These are phyloP conservation scores for Miniopterus natalensis DNA, from an alignment of 2,113 vertebrate genomes.

Conservation along the genomic window DNA sequence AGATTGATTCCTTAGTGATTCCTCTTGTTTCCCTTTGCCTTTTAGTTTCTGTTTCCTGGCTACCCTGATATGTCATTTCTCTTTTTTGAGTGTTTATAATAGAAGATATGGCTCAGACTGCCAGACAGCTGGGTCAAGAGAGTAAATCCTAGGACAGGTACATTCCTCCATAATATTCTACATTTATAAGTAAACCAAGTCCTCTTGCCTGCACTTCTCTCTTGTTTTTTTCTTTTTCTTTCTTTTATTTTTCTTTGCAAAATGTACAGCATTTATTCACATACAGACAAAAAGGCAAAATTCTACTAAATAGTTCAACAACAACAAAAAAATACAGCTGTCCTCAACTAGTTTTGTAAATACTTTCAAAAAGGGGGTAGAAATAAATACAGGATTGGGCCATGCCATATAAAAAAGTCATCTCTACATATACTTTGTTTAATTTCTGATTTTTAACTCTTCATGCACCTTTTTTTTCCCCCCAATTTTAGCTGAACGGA, in stretches of 20 bases:
- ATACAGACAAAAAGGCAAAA: slow-evolving; percentile 93
- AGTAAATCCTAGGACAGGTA: neutral
- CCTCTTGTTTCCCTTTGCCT: neutral
- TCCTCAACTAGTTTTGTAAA: slow-evolving; percentile 94
- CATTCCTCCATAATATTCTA: neutral
- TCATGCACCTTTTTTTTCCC: slow-evolving; percentile 90
- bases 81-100: neutral
- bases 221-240: no score
- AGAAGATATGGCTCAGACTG: neutral
- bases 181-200: neutral
- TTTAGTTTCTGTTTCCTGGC: neutral
- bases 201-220: no score
- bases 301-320: slow-evolving; percentile 92
- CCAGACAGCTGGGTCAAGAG: neutral
- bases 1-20: neutral
- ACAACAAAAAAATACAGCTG: slow-evolving; percentile 90
- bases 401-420: slow-evolving; percentile 93
- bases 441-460: slow-evolving; percentile 87
- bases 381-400: slow-evolving; percentile 93
- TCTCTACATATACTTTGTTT: slow-evolving; percentile 91
- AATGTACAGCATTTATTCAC: slow-evolving; percentile 95
- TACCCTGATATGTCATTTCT: neutral
- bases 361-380: slow-evolving; percentile 90
- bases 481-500: slow-evolving; percentile 90
- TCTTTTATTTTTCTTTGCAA: slow-evolving; percentile 81